Conservation (phyloP, 2,888 invertebrate species). For the Oscheius sp. region DNA sequence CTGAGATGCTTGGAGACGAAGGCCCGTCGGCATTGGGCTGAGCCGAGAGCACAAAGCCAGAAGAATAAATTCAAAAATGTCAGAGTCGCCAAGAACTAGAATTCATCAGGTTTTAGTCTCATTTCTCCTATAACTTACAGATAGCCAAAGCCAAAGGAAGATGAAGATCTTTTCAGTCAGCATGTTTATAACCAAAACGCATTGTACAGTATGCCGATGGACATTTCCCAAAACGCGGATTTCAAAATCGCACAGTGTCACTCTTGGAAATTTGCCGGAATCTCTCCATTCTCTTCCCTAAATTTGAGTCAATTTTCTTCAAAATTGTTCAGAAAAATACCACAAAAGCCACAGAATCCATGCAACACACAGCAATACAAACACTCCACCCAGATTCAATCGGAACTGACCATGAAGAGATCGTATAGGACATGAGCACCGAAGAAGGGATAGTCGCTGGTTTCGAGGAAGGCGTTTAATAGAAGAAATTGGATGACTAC, state of each 20-base stretch:
- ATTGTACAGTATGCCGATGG: slow-evolving; percentile 68
- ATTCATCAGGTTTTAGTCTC: background rate
- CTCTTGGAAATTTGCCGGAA: slow-evolving; percentile 71
- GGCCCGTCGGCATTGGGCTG: slow-evolving; percentile 56
- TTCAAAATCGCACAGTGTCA: slow-evolving; percentile 71
- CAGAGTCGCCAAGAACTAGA: slow-evolving; percentile 62
- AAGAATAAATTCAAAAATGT: slow-evolving; percentile 66
- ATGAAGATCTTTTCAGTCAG: slow-evolving; percentile 71
- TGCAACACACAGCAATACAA: slow-evolving; percentile 17
- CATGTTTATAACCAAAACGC: slow-evolving; percentile 69
- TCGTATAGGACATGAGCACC: slow-evolving; percentile 73
- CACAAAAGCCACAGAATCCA: background rate
- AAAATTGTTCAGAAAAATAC: background rate
- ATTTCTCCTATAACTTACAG: slow-evolving; percentile 30
- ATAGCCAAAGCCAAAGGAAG: slow-evolving; percentile 70
- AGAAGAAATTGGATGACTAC: slow-evolving; percentile 71
- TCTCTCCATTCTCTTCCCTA: slow-evolving; percentile 69
- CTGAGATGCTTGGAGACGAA: slow-evolving; percentile 53
- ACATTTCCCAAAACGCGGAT: slow-evolving; percentile 71
- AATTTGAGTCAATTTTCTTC: background rate
- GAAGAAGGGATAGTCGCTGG: slow-evolving; percentile 70
- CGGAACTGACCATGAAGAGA: slow-evolving; percentile 69
- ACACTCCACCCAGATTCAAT: background rate
- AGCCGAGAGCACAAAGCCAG: slow-evolving; percentile 65
- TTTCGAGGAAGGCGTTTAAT: slow-evolving; percentile 73